These are phyloP conservation scores for Caenorhabditis wallacei DNA, from an alignment of 2,888 invertebrate species.

Conservation along the genomic window DNA sequence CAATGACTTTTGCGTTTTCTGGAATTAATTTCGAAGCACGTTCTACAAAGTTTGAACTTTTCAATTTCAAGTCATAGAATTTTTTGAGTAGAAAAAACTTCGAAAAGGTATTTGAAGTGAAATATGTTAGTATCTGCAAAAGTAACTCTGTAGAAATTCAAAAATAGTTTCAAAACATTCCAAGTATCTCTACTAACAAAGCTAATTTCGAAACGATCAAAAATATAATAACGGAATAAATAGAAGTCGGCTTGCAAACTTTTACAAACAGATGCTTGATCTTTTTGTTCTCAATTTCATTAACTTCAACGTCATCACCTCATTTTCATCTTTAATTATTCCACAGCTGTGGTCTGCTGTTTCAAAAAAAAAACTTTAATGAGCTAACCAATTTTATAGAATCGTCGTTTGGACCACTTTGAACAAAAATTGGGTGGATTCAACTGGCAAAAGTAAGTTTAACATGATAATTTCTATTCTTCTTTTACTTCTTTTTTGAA, in stretches of 20 bases:
- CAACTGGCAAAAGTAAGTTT: background rate
- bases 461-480: too few relatives aligned
- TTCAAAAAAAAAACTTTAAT: background rate
- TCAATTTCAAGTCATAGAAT: background rate
- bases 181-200: background rate
- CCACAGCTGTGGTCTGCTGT: background rate
- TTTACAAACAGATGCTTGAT: conserved; percentile 13
- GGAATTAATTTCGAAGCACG: background rate
- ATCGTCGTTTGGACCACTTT: background rate
- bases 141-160: too few relatives aligned
- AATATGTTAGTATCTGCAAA: too few relatives aligned
- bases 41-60: background rate
- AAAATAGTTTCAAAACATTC: background rate
- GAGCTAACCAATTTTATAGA: background rate
- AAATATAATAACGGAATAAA: background rate
- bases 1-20: background rate
- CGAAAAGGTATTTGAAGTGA: too few relatives aligned
- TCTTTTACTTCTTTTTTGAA: too few relatives aligned
- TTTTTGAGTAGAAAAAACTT: too few relatives aligned
- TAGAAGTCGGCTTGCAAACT: background rate
- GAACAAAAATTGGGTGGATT: background rate
- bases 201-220: background rate
- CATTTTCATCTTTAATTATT: background rate
- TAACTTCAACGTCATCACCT: background rate
- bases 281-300: conserved; percentile 19